phyloP scores from a whole-genome alignment of 30 jellyfish, hydroid and myxozoan species.

The Rhopilema esculentum region DNA sequence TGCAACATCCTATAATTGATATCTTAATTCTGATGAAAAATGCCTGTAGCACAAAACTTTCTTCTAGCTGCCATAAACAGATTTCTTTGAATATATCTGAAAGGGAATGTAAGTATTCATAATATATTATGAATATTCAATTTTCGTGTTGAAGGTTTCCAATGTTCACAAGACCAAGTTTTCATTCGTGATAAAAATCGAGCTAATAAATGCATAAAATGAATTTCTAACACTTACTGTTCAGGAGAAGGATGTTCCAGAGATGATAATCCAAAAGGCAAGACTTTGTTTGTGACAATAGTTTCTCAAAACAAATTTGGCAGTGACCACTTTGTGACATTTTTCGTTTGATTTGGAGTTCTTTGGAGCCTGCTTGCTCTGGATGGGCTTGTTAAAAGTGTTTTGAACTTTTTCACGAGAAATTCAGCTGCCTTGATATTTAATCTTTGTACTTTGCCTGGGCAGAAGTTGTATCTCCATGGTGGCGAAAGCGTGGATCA shows the following conservation, averaged over 20 bases:
- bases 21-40: too few species aligned
- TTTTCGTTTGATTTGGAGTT: not conserved
- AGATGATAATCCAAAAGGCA: constrained; percentile 48
- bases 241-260: constrained; percentile 47
- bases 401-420: constrained; percentile 13
- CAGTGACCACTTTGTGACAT: constrained; percentile 19
- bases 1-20: too few species aligned
- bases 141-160: too few species aligned
- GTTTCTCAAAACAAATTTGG: constrained; percentile 35
- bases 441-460: constrained; percentile 11
- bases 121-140: too few species aligned
- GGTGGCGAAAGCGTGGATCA: constrained; percentile 55
- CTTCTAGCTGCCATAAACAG: too few species aligned
- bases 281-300: constrained; percentile 15
- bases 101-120: too few species aligned
- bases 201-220: not conserved
- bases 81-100: too few species aligned
- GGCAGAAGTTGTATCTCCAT: constrained; percentile 40
- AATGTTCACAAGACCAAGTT: too few species aligned
- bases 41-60: too few species aligned
- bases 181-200: not conserved
- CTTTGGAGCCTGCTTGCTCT: constrained; percentile 27
- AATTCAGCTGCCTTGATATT: constrained; percentile 21
- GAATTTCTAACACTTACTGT: not conserved
- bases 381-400: constrained; percentile 7